Evolutionary conservation across 2,888 invertebrate genomes (phyloP), one percentile per base, ranked within the genome.

Genomic region (Bombyx huttoni): DNA sequence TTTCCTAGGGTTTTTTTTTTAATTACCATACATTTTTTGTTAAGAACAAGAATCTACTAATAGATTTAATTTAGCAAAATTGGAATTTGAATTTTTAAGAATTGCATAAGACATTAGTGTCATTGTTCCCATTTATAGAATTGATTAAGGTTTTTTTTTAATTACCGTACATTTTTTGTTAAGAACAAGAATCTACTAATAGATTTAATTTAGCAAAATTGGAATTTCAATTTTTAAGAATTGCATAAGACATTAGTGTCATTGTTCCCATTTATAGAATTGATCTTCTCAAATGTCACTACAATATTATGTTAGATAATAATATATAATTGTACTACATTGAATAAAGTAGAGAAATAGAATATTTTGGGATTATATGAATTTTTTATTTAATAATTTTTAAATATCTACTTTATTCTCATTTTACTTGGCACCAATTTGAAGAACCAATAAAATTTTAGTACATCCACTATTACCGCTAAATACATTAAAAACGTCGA

Each of bases 111-210:
- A 40, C 52, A 52, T 48, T 45, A 50, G 47, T 45, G 63, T 71
- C 68, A 76, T 85, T 86, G 84, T 75, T 84, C 85, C 86, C 84
- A 72, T 78, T 79, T 62, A 67, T 71, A 78, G n/a, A n/a, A n/a
- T n/a, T n/a, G n/a, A n/a, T n/a, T 57, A 53, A 59, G 52, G 59
- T 56, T 51, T 46, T 48, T 48, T 34, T 34, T 48, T n/a, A 13
- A 47, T 13, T 47, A n/a, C 46, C n/a, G 7, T 40, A 10, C 7
- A 40, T 40, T 40, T 40, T 40, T 40, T 8, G 7, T 40, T 40
- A 40, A 47, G 13, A 33, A 48, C 7, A 34, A 48, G 40, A 40
- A 40, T 40, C 40, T 40, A 40, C 40, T 40, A 7, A 40, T 40
- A 10, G 12, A 40, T 40, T 24, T 24, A 24, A 40, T 40, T 40